Base-by-base conservation (phyloP, 1,140 invertebrate species). In the Scylla paramamosain region DNA sequence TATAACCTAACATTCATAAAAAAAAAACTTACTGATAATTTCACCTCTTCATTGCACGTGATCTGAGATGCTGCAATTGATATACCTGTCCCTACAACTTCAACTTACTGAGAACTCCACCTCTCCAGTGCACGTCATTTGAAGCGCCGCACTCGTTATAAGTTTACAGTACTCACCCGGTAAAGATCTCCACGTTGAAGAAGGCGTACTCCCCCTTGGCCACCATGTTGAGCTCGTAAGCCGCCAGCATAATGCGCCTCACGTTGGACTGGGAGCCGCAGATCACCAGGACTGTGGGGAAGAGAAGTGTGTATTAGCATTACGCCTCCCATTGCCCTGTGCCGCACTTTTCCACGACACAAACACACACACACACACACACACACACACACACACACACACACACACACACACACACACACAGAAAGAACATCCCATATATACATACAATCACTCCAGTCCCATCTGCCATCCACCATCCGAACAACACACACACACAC, bases 201-300 rank as follows among this genome's bases (percentile, higher is more conserved):
- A 99, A 99, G 52, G 99, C 99, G 97, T 99, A 99, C 97, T 99
- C 99, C 25, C 99, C 99, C 94, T 98, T 99, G 96, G 98, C 98
- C 83, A 99, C 98, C 98, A 99, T 99, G 94, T 99, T 98, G 59
- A 99, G 97, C 96, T 99, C 98, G 96, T 99, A 98, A 20, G 99
- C 99, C 25, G 98, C 98, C 96, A 99, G 97, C 97, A 99, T 98
- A 95, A 99, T 99, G 96, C 99, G 98, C 94, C 99, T 97, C 31
- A 99, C 98, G 89, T 98, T 99, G 93, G 98, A 98, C 0, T 98
- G 98, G 96, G 98, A 98, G 0, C 99, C 99, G 96, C 99, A 99
- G 96, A 99, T 98, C 91, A 99, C 98, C 91, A 99, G 98, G 97
- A 99, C 99, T 99, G 98, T 28, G 0, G 46, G 10, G 39, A 32